phyloP scores from a whole-genome alignment of 2,888 invertebrate species.

The Drosophila trichaetosa region DNA sequence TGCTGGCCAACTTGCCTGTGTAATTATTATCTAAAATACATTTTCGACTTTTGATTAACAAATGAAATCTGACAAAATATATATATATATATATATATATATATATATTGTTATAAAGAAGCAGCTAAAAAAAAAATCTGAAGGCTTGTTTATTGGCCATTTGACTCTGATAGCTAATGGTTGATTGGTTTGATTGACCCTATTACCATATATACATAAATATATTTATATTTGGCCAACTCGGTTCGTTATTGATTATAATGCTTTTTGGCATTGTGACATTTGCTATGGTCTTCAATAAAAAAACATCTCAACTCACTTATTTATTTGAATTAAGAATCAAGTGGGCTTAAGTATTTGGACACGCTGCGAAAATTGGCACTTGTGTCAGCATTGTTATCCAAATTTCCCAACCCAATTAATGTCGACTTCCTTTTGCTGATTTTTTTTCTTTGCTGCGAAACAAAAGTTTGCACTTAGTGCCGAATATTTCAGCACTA shows the following conservation, averaged over 20 bases:
- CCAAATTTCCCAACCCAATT: conserved; percentile 45
- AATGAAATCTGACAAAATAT: conserved; percentile 64
- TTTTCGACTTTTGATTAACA: conserved; percentile 67
- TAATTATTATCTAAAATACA: conserved; percentile 76
- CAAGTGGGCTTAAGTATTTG: conserved; percentile 7
- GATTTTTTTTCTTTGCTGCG: background rate
- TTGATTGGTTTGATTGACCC: conserved; percentile 70
- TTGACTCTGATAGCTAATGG: conserved; percentile 40
- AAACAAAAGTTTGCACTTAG: conserved; percentile 45
- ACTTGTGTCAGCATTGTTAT: conserved; percentile 25
- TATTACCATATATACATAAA: conserved; percentile 56
- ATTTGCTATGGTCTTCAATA: conserved; percentile 46
- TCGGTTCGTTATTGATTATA: conserved; percentile 57
- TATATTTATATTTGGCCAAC: conserved; percentile 45
- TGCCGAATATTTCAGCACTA: conserved; percentile 5
- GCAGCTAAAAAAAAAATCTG: conserved; percentile 16
- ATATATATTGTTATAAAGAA: conserved; percentile 27
- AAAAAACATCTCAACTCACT: background rate
- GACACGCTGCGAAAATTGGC: conserved; percentile 1
- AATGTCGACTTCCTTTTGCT: conserved; percentile 35
- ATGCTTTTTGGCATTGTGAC: conserved; percentile 70
- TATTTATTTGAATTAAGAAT: conserved; percentile 17
- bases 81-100: background rate
- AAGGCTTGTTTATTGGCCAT: conserved; percentile 54
- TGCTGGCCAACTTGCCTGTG: conserved; percentile 57